A percentile compares a stretch with the other conserved stretches of the same genome.
Evolutionary conservation across 2,113 vertebrate species (phyloP).

Genomic region (Neofelis nebulosa): DNA sequence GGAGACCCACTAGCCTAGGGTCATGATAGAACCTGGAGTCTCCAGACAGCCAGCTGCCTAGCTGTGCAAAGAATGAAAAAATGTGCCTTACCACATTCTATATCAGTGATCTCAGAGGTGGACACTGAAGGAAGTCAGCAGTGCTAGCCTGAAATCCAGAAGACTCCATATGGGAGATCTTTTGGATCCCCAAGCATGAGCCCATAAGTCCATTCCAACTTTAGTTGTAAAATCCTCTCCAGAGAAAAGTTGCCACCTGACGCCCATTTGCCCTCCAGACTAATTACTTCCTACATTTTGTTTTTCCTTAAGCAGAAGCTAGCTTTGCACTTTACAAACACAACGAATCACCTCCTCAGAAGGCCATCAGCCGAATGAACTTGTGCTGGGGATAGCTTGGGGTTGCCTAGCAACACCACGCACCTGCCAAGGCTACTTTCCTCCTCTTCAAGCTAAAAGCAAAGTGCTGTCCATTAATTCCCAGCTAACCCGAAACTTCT

Average conservation of each 20-base stretch:
- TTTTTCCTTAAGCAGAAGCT: slow-evolving; percentile 76
- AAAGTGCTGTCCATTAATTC: slow-evolving; percentile 88
- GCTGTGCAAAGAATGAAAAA: not conserved
- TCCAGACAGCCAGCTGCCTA: not conserved
- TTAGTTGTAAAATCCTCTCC: slow-evolving; percentile 17
- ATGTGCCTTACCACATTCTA: not conserved
- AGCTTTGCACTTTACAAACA: slow-evolving; percentile 77
- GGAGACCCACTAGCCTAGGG: not conserved
- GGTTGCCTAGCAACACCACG: slow-evolving; percentile 87
- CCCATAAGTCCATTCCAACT: not conserved
- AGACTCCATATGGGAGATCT: not conserved
- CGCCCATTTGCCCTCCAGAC: slow-evolving; percentile 62
- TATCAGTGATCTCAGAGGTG: not conserved
- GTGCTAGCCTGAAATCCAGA: slow-evolving; percentile 9
- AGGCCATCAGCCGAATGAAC: slow-evolving; percentile 81
- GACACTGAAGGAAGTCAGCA: not conserved
- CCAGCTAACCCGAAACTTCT: slow-evolving; percentile 86
- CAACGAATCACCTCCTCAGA: slow-evolving; percentile 73
- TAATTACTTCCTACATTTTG: slow-evolving; percentile 73
- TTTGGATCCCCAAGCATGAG: not conserved
- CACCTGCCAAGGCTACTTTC: slow-evolving; percentile 77
- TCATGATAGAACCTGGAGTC: not conserved
- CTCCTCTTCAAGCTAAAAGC: slow-evolving; percentile 83
- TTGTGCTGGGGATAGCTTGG: slow-evolving; percentile 72
- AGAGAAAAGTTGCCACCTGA: slow-evolving; percentile 50